Percentiles rank a stretch among this genome's conserved stretches.
Evolutionary conservation across 2,888 invertebrate genomes (phyloP).

Genomic region (Nowickia ferox): DNA sequence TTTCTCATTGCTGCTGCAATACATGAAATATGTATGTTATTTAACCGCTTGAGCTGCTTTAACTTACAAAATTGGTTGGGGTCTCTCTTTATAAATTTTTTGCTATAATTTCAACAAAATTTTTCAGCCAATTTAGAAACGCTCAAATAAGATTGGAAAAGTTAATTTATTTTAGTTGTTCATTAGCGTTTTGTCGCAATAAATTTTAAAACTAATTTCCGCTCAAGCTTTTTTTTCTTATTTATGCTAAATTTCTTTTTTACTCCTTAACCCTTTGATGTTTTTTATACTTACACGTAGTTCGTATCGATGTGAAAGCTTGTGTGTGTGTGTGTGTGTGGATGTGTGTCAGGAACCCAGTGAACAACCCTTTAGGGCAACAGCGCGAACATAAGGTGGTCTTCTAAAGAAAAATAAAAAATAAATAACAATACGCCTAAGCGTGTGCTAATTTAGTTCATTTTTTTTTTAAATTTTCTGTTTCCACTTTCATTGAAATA

Average conservation of each 20-base stretch:
- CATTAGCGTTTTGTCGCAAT: constrained; percentile 74
- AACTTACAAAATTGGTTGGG: too few species aligned
- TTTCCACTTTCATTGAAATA: constrained; percentile 4
- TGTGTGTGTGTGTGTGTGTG: not conserved
- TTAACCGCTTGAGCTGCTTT: too few species aligned
- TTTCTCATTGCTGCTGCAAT: too few species aligned
- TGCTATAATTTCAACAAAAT: not conserved
- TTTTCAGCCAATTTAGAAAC: not conserved
- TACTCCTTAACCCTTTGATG: constrained; percentile 71
- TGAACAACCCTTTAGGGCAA: constrained; percentile 62
- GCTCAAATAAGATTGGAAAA: constrained; percentile 26
- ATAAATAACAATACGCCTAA: constrained; percentile 17
- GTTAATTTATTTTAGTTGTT: constrained; percentile 62
- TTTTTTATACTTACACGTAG: too few species aligned
- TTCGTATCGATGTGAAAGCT: not conserved
- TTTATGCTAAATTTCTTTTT: constrained; percentile 45
- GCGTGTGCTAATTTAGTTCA: constrained; percentile 69
- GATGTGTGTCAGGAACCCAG: not conserved
- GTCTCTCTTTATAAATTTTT: not conserved
- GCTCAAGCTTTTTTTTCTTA: constrained; percentile 44
- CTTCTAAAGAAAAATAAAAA: constrained; percentile 25
- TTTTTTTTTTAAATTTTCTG: constrained; percentile 21
- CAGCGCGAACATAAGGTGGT: constrained; percentile 63
- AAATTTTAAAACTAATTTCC: constrained; percentile 81
- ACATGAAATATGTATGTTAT: too few species aligned